Evolutionary conservation across 2,113 vertebrate genomes (phyloP), one percentile per base, ranked within the genome.

Genomic region (Leucosticte australis): DNA sequence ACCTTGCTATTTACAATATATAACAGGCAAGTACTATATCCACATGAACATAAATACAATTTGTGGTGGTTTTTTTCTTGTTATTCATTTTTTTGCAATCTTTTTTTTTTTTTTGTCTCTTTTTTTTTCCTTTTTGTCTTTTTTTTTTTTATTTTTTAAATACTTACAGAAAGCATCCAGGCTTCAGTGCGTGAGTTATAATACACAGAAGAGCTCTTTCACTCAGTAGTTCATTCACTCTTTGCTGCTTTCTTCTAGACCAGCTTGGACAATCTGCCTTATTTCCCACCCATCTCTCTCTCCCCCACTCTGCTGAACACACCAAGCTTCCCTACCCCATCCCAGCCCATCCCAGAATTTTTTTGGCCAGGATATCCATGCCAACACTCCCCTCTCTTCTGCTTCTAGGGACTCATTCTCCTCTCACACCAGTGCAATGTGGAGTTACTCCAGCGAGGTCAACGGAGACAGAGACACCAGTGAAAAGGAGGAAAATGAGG

Each of bases 141-240:
- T 17, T 59, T 50, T 24, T 20, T 31, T 98, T 31, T 98, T 98
- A 97, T 24, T 28, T 30, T 98, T 98, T 97, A 97, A 98, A 99
- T 98, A 98, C 96, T 98, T 92, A 97, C 98, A 98, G 97, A 98
- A 98, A 98, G 98, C 97, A 97, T 98, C 97, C 96, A 96, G 97
- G 98, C 98, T 98, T 99, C 99, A 99, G 98, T 98, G 98, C 98
- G 98, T 98, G 98, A 98, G 97, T 98, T 97, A 96, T 95, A 97
- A 97, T 97, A 98, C 98, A 97, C 63, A 98, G 97, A 97, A 97
- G 97, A 98, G 97, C 97, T 97, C 96, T 98, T 98, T 98, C 97
- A 97, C 98, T 99, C 99, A 99, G 99, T 99, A 99, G 99, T 99
- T 99, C 98, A 98, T 97, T 98, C 96, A 96, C 97, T 98, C 97